Evolutionary conservation across 2,888 invertebrate genomes (phyloP).

Genomic region (Drepanosiphum platanoidis): DNA sequence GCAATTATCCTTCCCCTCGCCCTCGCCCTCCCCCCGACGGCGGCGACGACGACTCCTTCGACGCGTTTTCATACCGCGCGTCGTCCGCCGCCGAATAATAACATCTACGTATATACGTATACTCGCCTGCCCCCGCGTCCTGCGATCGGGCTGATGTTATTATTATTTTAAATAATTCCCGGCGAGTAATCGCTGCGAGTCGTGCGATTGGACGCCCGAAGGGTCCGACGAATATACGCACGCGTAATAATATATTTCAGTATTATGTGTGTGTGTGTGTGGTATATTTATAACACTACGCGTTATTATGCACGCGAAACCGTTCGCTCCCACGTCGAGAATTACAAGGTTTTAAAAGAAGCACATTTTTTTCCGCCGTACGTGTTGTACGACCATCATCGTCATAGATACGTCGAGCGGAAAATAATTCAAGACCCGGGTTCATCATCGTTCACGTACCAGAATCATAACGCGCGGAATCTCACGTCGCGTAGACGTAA

Average conservation of each 20-base stretch:
- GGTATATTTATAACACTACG: too few relatives aligned
- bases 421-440: not conserved
- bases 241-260: not conserved
- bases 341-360: not conserved
- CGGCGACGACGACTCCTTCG: too few relatives aligned
- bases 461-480: not conserved
- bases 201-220: constrained; percentile 13
- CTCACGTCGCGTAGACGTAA: too few relatives aligned
- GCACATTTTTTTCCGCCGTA: not conserved
- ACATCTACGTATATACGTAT: not conserved
- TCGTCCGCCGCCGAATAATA: too few relatives aligned
- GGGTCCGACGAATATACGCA: not conserved
- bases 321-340: constrained; percentile 1
- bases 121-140: too few relatives aligned
- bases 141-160: not conserved
- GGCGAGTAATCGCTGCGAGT: not conserved
- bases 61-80: not conserved
- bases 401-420: not conserved
- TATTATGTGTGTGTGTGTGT: too few relatives aligned
- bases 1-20: not conserved
- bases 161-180: not conserved
- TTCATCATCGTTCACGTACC: constrained; percentile 8
- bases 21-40: too few relatives aligned
- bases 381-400: not conserved
- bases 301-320: constrained; percentile 3